Evolutionary conservation across 2,888 invertebrate genomes (phyloP).

Genomic region (Neoascia interrupta): DNA sequence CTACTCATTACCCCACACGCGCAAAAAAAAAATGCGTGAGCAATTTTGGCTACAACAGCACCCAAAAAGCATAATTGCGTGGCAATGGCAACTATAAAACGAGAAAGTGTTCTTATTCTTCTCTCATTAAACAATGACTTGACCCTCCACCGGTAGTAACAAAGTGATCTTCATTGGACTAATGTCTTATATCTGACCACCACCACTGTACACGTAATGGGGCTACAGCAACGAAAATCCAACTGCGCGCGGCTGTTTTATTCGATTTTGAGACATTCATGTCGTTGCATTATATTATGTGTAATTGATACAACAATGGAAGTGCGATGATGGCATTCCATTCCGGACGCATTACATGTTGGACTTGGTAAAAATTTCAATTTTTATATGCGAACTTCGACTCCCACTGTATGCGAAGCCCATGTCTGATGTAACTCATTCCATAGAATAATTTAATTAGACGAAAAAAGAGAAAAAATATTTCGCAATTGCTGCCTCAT

Average conservation of each 20-base stretch:
- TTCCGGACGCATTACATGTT: conserved; percentile 56
- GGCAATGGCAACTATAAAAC: too few relatives aligned
- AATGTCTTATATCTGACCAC: conserved; percentile 3
- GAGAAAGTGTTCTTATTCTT: too few relatives aligned
- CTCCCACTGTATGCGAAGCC: background rate
- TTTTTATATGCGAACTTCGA: conserved; percentile 18
- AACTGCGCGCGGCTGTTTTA: conserved; percentile 31
- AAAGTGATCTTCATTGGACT: too few relatives aligned
- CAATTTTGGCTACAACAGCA: too few relatives aligned
- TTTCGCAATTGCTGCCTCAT: conserved; percentile 45
- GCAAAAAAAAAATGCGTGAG: too few relatives aligned
- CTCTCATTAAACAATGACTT: too few relatives aligned
- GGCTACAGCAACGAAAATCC: conserved; percentile 23
- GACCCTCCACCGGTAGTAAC: too few relatives aligned
- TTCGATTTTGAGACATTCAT: conserved; percentile 62
- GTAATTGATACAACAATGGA: conserved; percentile 67
- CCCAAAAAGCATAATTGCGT: too few relatives aligned
- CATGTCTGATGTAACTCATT: conserved; percentile 56
- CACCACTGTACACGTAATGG: conserved; percentile 41
- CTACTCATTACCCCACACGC: too few relatives aligned
- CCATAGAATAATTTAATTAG: conserved; percentile 44
- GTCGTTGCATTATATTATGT: conserved; percentile 64
- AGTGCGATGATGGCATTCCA: conserved; percentile 59
- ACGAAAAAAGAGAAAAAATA: conserved; percentile 25
- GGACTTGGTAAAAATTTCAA: conserved; percentile 24